Evolutionary conservation across 2,113 vertebrate species (phyloP), one percentile per base, ranked within the genome.

Genomic region (Anas platyrhynchos): DNA sequence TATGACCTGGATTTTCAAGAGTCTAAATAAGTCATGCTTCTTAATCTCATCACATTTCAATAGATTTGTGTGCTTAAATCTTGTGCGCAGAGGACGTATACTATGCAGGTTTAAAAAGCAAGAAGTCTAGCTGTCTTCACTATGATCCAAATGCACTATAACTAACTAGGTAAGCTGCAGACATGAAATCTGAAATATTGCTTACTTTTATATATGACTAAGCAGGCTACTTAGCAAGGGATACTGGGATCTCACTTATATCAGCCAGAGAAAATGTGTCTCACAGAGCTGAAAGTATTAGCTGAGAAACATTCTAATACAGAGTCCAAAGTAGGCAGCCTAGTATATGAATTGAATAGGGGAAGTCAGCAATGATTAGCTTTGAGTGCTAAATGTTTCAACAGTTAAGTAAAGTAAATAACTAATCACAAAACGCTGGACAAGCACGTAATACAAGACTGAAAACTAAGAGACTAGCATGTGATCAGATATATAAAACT

Each of bases 21-120:
- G 41, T 68, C 76, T 90, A 20, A 88, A 83, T 74, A 71, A 71
- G 52, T 55, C 73, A 84, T 73, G 73, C 54, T 78, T 83, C 56
- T 94, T 92, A 93, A 91, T 90, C 90, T 32, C 31, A 84, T 91
- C 65, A 88, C 10, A 88, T 90, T 93, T 93, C 94, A 91, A 86
- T 75, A 86, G 68, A 83, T 54, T 78, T 59, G 34, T 29, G 16
- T 88, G 73, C 52, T 43, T 65, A 61, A 72, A 93, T 72, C 34
- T 56, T 71, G 13, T 78, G 52, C 77, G 54, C 22, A 86, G 66
- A 59, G 7, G 4, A 75, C 25, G 73, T 68, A 92, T 74, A 68
- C 61, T 63, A 50, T 46, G 41, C 46, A 93, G 56, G 48, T 75
- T 63, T 52, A 65, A 95, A 92, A 94, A 90, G 73, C 52, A 80